phyloP scores from a whole-genome alignment of 1,140 invertebrate species.

The Atopsyche davidsoni region DNA sequence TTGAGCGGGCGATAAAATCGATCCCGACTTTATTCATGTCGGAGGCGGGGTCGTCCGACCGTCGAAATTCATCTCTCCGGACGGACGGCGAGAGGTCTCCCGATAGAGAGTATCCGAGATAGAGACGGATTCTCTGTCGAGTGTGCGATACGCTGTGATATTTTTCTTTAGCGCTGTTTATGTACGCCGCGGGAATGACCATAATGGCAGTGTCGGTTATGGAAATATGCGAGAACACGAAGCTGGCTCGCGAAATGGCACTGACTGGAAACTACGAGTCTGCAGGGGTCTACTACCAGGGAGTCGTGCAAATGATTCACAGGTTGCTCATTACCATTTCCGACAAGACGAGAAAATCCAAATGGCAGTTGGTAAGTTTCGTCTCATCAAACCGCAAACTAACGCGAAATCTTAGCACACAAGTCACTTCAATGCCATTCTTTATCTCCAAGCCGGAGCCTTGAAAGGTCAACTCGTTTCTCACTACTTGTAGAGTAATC shows the following conservation, averaged over 20 bases:
- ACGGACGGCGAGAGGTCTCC: background rate
- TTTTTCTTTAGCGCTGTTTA: conserved; percentile 24
- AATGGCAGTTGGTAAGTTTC: conserved; percentile 78
- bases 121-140: conserved; percentile 7
- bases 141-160: conserved; percentile 20
- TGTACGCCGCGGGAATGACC: conserved; percentile 54
- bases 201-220: conserved; percentile 77
- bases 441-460: too few relatives aligned
- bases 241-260: conserved; percentile 89
- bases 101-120: conserved; percentile 11
- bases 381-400: background rate
- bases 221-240: conserved; percentile 89
- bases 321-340: conserved; percentile 73
- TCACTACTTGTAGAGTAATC: too few relatives aligned
- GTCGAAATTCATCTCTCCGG: conserved; percentile 14
- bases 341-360: conserved; percentile 72
- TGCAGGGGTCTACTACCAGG: conserved; percentile 90
- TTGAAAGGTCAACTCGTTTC: too few relatives aligned
- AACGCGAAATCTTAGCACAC: background rate
- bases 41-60: conserved; percentile 17
- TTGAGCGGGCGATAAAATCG: conserved; percentile 7
- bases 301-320: conserved; percentile 85
- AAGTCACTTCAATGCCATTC: background rate
- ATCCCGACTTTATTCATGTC: conserved; percentile 10
- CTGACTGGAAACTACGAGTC: conserved; percentile 94